Evolutionary conservation across 1,140 invertebrate genomes (phyloP), one percentile per base, ranked within the genome.

Genomic region (Andricus grossulariae): DNA sequence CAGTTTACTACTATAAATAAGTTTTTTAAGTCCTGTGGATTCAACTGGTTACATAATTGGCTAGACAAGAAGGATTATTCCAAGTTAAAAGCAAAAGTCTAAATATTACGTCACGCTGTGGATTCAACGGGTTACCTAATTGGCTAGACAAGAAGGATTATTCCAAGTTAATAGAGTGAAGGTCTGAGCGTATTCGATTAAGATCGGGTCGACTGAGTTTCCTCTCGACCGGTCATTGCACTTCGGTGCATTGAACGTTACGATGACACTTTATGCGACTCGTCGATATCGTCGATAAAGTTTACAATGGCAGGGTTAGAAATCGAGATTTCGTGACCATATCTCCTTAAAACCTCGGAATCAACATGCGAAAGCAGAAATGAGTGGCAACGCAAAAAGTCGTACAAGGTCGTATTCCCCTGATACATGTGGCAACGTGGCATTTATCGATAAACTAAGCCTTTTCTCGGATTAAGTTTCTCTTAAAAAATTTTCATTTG

Each of bases 351-450:
- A 8, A 21, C 11, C 21, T 25, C 10, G 18, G 19, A 55, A 19
- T 5, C 18, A 19, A 10, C 0, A 10, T 16, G 25, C 25, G 16
- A 66, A 39, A 39, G 32, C 60, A 16, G 4, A 7, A n/a, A 39
- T 32, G 60, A 66, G 2, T 55, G 21, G 52, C 57, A 57, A 52
- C 71, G 49, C 72, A 52, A 76, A 80, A 80, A 80, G 45, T 83
- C 75, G 73, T 57, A 74, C 80, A 80, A 83, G 75, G 78, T 78
- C 79, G 79, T 18, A 49, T n/a, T 66, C 57, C 51, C 49, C 25
- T 50, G 12, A 72, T 55, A 75, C 81, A 75, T 73, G 80, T 80
- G 72, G 75, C 74, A 60, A 79, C n/a, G 3, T 74, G 76, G 15
- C 32, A 39, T 66, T 45, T 45, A 66, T 66, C 25, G 19, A 18